These are phyloP conservation scores for Cheirogaleus major DNA, from an alignment of 2,797 vertebrate species.

Conservation along the genomic window DNA sequence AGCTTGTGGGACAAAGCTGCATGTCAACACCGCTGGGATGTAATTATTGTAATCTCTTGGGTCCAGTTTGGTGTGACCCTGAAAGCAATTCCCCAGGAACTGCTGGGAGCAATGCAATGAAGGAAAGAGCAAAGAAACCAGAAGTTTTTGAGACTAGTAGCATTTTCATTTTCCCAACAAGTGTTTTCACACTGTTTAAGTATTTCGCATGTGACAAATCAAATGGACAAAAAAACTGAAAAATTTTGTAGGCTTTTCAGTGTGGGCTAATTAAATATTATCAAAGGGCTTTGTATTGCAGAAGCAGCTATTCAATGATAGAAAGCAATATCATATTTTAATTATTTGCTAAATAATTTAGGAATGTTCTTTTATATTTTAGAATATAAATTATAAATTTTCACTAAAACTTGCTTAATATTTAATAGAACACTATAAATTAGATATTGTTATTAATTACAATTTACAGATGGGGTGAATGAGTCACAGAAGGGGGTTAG, in stretches of 20 bases:
- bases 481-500: background rate
- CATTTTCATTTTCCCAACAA: slow-evolving; percentile 67
- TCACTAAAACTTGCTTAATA: background rate
- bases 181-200: slow-evolving; percentile 69
- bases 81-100: slow-evolving; percentile 69
- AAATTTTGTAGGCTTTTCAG: background rate
- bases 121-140: slow-evolving; percentile 71
- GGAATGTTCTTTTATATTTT: background rate
- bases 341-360: background rate
- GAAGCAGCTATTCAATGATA: background rate
- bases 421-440: background rate
- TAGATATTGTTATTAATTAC: background rate
- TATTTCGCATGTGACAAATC: slow-evolving; percentile 73
- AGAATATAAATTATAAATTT: background rate
- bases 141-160: slow-evolving; percentile 43
- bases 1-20: slow-evolving; percentile 82
- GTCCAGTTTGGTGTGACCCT: slow-evolving; percentile 72
- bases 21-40: slow-evolving; percentile 78
- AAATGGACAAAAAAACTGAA: slow-evolving; percentile 47
- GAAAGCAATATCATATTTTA: background rate
- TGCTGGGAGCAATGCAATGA: slow-evolving; percentile 64
- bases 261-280: background rate
- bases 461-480: background rate
- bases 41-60: slow-evolving; percentile 76
- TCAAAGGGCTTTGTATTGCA: background rate